These are phyloP conservation scores for Ormyrus pomaceus DNA, from an alignment of 2,888 invertebrate genomes.

Conservation along the genomic window DNA sequence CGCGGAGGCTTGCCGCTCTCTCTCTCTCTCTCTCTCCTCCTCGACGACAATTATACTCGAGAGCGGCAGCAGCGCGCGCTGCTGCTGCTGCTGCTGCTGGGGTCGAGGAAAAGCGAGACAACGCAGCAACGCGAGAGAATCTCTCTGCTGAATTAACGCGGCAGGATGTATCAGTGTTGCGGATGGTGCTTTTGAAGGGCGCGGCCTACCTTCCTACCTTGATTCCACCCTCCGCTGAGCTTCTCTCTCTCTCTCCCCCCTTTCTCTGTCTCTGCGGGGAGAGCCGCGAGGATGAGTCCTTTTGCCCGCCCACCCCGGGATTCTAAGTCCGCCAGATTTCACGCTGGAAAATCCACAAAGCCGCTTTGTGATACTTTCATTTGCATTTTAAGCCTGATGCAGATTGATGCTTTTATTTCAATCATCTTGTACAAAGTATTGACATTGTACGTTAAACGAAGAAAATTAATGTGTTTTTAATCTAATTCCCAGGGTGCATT, in stretches of 20 bases:
- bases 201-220: constrained; percentile 38
- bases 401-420: too few species aligned
- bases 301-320: constrained; percentile 5
- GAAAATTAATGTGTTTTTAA: too few species aligned
- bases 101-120: constrained; percentile 41
- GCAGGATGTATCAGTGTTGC: constrained; percentile 65
- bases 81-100: not conserved
- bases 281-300: constrained; percentile 30
- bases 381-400: too few species aligned
- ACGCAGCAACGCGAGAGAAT: not conserved
- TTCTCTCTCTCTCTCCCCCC: constrained; percentile 29
- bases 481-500: too few species aligned
- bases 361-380: constrained; percentile 14
- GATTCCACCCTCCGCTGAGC: constrained; percentile 42
- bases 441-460: too few species aligned
- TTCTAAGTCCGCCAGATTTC: constrained; percentile 27
- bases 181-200: constrained; percentile 36
- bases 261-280: not conserved
- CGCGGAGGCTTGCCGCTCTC: constrained; percentile 45
- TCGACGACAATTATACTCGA: constrained; percentile 67
- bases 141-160: constrained; percentile 66
- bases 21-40: constrained; percentile 26
- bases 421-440: too few species aligned
- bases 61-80: not conserved
- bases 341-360: constrained; percentile 29